These are phyloP conservation scores for Tursiops truncatus DNA, from an alignment of 2,113 vertebrate species.

Conservation along the genomic window DNA sequence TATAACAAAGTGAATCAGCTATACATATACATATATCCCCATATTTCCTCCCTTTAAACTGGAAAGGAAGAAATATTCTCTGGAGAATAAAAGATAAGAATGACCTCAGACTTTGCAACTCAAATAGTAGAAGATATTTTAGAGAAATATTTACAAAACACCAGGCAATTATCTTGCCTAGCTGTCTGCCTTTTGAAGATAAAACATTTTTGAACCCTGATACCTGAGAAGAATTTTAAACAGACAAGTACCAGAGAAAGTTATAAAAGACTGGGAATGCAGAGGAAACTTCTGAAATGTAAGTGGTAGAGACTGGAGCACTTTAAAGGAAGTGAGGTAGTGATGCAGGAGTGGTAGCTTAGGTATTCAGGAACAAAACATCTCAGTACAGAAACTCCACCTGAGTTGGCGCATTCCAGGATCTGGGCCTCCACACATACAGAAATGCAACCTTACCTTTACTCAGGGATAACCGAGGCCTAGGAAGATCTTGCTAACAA, in stretches of 20 bases:
- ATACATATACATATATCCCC: no score
- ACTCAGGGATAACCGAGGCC: not conserved
- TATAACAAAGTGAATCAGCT: no score
- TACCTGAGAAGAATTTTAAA: not conserved
- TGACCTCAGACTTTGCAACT: slow-evolving; percentile 18
- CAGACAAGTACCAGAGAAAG: not conserved
- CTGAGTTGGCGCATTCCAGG: not conserved
- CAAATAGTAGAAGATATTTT: not conserved
- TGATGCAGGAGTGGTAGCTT: not conserved
- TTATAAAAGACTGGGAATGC: not conserved
- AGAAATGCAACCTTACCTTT: not conserved
- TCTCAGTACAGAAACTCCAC: not conserved
- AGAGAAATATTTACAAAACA: not conserved
- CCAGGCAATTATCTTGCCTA: not conserved
- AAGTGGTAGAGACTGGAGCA: not conserved
- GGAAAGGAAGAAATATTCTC: not conserved
- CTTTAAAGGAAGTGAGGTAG: not conserved
- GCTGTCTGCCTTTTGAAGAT: slow-evolving; percentile 24
- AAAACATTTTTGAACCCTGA: not conserved
- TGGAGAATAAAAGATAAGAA: slow-evolving; percentile 24
- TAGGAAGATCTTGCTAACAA: not conserved
- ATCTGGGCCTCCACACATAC: not conserved
- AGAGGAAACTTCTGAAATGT: slow-evolving; percentile 23
- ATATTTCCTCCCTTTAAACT: not conserved
- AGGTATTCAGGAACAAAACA: not conserved